phyloP scores from a whole-genome alignment of 1,140 invertebrate genomes.

The Pentalonia nigronervosa region DNA sequence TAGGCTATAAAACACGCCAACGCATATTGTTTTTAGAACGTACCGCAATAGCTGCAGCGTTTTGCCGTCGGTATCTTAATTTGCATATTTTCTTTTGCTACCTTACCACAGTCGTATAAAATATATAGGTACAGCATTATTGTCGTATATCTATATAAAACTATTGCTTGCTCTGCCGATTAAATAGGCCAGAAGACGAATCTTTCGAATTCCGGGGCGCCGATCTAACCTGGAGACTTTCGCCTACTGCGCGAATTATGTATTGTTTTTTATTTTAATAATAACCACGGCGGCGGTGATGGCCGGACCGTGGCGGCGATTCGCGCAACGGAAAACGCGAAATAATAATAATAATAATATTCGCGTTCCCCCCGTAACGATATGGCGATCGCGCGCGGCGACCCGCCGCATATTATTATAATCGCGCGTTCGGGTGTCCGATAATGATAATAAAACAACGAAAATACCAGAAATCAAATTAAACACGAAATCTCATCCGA shows the following conservation, averaged over 20 bases:
- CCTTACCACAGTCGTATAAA: background rate
- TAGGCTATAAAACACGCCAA: background rate
- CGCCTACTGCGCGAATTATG: background rate
- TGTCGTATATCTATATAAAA: background rate
- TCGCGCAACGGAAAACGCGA: constrained; percentile 4
- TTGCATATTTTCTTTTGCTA: background rate
- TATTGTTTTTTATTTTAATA: background rate
- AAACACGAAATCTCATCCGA: constrained; percentile 1
- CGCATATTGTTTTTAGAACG: background rate
- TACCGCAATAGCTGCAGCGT: background rate
- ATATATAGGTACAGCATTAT: background rate
- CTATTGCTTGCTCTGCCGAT: background rate
- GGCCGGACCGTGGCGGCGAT: background rate
- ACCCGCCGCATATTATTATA: constrained; percentile 3
- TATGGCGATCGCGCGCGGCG: background rate
- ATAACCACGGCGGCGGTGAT: background rate
- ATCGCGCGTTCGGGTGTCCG: background rate
- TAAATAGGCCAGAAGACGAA: background rate
- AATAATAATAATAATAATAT: background rate
- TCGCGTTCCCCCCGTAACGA: background rate
- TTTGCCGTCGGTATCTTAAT: background rate
- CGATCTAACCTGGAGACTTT: background rate
- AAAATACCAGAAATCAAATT: constrained; percentile 4
- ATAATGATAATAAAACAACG: background rate
- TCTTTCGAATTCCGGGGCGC: background rate